A percentile compares a stretch with the other conserved stretches of the same genome.
Evolutionary conservation across 2,113 vertebrate genomes (phyloP).

Genomic region (Noturus placidus): DNA sequence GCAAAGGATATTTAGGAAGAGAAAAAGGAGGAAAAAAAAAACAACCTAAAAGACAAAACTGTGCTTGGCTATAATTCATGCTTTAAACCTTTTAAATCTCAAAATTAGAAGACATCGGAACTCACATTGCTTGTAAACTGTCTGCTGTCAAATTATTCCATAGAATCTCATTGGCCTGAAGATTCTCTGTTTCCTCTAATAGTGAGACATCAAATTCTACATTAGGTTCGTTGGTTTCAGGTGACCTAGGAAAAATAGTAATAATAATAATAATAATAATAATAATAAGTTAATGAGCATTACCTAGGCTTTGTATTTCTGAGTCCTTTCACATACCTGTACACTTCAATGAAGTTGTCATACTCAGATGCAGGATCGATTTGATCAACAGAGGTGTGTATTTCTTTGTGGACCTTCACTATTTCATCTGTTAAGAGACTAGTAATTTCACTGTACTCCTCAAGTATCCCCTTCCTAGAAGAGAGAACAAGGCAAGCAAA

Average conservation of each 20-base stretch:
- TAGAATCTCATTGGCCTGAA: slow-evolving; percentile 92
- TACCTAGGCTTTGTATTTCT: not conserved
- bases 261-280: not conserved
- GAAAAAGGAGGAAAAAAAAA: no score
- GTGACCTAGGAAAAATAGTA: slow-evolving; percentile 72
- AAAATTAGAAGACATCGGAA: slow-evolving; percentile 38
- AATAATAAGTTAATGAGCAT: not conserved
- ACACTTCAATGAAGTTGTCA: slow-evolving; percentile 87
- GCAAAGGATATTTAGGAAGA: not conserved
- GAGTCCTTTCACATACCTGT: slow-evolving; percentile 73
- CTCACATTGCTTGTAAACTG: slow-evolving; percentile 88
- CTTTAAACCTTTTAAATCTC: not conserved
- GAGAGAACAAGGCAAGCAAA: not conserved
- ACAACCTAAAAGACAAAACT: no score
- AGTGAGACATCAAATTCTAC: slow-evolving; percentile 88
- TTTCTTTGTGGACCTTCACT: slow-evolving; percentile 91
- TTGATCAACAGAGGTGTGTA: slow-evolving; percentile 85
- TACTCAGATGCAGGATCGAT: slow-evolving; percentile 91
- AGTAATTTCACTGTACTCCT: slow-evolving; percentile 95
- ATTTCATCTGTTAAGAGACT: slow-evolving; percentile 93
- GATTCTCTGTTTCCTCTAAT: slow-evolving; percentile 89
- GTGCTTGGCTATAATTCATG: not conserved
- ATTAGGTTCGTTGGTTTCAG: slow-evolving; percentile 78
- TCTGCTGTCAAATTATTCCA: slow-evolving; percentile 98
- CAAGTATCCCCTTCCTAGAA: slow-evolving; percentile 87